Evolutionary conservation across 2,797 vertebrate species (phyloP).

Genomic region (Neoniphon sammara): DNA sequence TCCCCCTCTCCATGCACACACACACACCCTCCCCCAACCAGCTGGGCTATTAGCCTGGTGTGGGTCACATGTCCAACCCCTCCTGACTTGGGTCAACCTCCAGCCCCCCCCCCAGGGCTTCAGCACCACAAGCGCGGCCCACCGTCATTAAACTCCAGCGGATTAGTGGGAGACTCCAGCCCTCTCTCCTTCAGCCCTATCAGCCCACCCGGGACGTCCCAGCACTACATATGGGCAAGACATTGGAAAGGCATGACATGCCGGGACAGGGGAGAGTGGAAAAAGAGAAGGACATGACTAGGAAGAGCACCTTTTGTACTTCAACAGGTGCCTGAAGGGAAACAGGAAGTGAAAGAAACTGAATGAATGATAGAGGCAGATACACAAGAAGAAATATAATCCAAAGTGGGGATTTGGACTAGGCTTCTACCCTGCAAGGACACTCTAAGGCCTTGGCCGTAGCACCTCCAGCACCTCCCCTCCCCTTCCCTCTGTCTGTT

Average conservation of each 20-base stretch:
- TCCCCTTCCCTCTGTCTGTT: slow-evolving; percentile 53
- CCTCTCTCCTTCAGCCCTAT: slow-evolving; percentile 55
- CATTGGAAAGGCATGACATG: slow-evolving; percentile 32
- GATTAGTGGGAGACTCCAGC: slow-evolving; percentile 81
- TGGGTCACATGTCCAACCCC: slow-evolving; percentile 80
- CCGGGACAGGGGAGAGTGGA: neutral
- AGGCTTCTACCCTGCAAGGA: slow-evolving; percentile 49
- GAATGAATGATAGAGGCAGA: slow-evolving; percentile 30
- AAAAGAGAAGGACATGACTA: slow-evolving; percentile 20
- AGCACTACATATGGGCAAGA: slow-evolving; percentile 33
- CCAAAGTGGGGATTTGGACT: slow-evolving; percentile 8
- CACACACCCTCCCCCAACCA: slow-evolving; percentile 60
- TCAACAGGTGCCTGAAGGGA: slow-evolving; percentile 23
- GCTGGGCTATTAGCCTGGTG: slow-evolving; percentile 53
- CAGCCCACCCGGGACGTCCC: slow-evolving; percentile 65
- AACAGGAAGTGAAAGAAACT: slow-evolving; percentile 5
- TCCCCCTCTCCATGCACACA: slow-evolving; percentile 33
- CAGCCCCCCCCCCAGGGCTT: slow-evolving; percentile 58
- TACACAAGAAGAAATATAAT: slow-evolving; percentile 25
- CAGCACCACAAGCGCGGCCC: slow-evolving; percentile 65
- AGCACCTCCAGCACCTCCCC: no score
- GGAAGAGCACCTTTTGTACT: slow-evolving; percentile 8
- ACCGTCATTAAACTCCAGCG: slow-evolving; percentile 76
- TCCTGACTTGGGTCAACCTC: slow-evolving; percentile 76
- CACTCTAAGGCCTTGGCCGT: slow-evolving; percentile 51